Evolutionary conservation across 2,888 invertebrate genomes (phyloP).

Genomic region (Luperina nickerlii): DNA sequence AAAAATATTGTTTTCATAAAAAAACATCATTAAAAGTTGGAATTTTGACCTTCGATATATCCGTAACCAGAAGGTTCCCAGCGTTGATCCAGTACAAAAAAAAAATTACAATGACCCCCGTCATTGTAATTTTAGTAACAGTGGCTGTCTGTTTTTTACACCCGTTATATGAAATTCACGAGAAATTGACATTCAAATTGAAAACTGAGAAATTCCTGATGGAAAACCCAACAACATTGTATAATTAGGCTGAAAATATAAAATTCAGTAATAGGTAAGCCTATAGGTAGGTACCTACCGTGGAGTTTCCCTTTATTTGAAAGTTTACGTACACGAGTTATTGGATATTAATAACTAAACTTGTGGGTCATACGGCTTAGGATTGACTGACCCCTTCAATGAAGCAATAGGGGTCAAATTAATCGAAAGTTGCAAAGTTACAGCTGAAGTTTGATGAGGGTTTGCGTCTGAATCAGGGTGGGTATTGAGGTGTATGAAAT

Average conservation of each 20-base stretch:
- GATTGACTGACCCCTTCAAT: not conserved
- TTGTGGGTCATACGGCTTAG: constrained; percentile 5
- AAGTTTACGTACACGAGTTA: not conserved
- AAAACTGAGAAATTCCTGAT: too few species aligned
- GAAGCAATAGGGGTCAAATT: not conserved
- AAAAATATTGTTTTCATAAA: too few species aligned
- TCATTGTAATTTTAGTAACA: too few species aligned
- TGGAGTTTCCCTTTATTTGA: not conserved
- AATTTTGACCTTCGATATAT: too few species aligned
- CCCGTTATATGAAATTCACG: too few species aligned
- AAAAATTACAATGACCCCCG: too few species aligned
- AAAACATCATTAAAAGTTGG: too few species aligned
- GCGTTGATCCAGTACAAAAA: too few species aligned
- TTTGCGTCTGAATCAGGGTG: not conserved
- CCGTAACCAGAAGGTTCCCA: too few species aligned
- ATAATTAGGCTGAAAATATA: not conserved
- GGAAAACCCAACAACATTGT: not conserved
- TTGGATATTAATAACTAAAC: constrained; percentile 6
- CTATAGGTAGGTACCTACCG: not conserved
- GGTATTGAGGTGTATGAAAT: not conserved
- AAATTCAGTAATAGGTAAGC: not conserved
- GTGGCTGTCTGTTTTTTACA: too few species aligned
- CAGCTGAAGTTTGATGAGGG: not conserved
- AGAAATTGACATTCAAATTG: too few species aligned
- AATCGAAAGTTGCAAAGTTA: not conserved